A percentile compares a stretch with the other conserved stretches of the same genome.
phyloP scores from a whole-genome alignment of 2,797 vertebrate species.

The Chelonia mydas region DNA sequence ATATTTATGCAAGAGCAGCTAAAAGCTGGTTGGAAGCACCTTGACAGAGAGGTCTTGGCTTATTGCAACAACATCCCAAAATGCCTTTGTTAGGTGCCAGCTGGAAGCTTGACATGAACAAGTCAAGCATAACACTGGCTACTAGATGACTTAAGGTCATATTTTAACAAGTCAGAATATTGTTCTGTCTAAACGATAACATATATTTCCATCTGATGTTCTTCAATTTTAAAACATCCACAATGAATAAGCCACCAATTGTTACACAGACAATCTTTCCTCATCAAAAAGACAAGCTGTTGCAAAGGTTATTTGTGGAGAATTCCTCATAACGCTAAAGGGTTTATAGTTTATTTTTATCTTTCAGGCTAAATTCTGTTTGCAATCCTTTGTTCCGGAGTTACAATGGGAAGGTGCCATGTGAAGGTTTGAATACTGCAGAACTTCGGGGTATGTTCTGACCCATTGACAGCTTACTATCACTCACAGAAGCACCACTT shows the following conservation, averaged over 20 bases:
- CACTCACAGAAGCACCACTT: not conserved
- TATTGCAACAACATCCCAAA: not conserved
- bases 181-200: not conserved
- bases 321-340: not conserved
- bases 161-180: not conserved
- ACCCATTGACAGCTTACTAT: constrained; percentile 1
- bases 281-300: not conserved
- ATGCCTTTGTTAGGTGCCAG: not conserved
- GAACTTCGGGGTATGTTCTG: not conserved
- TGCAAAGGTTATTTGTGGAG: not conserved
- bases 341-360: not conserved
- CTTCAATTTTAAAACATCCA: not conserved
- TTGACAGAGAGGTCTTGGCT: not conserved
- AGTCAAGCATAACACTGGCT: not conserved
- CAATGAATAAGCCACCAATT: not conserved
- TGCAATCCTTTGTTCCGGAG: not conserved
- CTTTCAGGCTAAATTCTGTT: not conserved
- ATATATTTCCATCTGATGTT: not conserved
- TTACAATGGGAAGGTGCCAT: not conserved
- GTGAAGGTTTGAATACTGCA: not conserved
- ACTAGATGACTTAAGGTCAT: not conserved
- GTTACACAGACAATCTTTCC: too few relatives aligned
- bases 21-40: not conserved
- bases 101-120: not conserved
- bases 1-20: not conserved